Conservation (phyloP, 2,888 invertebrate species). For the Agrilus mali region DNA sequence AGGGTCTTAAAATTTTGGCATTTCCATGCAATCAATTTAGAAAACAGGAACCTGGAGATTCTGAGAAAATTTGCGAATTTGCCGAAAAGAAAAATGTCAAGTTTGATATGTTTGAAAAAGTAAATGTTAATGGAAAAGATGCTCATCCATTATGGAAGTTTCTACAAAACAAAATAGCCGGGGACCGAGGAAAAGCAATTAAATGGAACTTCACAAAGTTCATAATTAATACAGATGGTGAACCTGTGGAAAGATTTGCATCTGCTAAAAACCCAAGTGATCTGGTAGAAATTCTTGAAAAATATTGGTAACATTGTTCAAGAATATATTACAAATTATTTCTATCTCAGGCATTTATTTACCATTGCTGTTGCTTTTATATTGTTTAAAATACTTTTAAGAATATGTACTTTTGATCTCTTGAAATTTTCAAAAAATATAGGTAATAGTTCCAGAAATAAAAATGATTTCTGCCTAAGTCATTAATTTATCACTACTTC, state of each 20-base stretch:
- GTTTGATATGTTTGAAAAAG: constrained; percentile 61
- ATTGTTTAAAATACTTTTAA: neutral
- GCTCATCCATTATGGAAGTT: constrained; percentile 55
- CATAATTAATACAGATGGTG: constrained; percentile 58
- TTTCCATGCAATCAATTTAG: constrained; percentile 84
- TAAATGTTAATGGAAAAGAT: constrained; percentile 52
- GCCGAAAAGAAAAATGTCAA: constrained; percentile 48
- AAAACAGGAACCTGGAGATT: constrained; percentile 52
- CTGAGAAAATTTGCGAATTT: constrained; percentile 51
- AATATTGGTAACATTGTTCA: constrained; percentile 17
- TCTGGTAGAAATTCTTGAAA: constrained; percentile 18
- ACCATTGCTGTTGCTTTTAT: too few species aligned
- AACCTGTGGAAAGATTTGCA: constrained; percentile 50
- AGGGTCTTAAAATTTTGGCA: constrained; percentile 64
- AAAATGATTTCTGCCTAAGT: too few species aligned
- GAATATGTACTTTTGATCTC: too few species aligned
- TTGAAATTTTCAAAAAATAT: too few species aligned
- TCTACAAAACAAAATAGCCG: constrained; percentile 42
- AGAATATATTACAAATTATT: too few species aligned
- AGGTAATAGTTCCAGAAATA: too few species aligned
- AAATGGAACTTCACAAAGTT: constrained; percentile 89
- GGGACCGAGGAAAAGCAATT: constrained; percentile 47
- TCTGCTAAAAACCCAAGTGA: constrained; percentile 31
- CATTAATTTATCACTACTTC: too few species aligned
- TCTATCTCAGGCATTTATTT: too few species aligned